Conservation (phyloP, 2,888 invertebrate genomes). For the Meandrusa payeni region DNA sequence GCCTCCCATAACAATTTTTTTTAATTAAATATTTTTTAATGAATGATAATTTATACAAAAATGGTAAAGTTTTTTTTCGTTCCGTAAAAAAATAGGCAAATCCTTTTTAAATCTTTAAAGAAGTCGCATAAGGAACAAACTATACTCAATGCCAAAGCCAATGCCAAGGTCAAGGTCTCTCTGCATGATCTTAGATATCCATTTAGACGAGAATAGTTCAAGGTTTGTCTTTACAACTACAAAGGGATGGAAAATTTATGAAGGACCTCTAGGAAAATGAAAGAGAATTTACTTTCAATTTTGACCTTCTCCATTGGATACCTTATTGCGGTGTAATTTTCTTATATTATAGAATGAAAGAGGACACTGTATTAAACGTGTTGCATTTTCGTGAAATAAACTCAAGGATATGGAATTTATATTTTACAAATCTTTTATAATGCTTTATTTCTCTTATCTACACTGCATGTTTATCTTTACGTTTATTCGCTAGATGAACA, state of each 20-base stretch:
- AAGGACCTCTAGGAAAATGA: slow-evolving; percentile 30
- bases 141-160: slow-evolving; percentile 49
- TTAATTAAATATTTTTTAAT: no score
- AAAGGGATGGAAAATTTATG: slow-evolving; percentile 41
- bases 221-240: slow-evolving; percentile 47
- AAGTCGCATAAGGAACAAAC: slow-evolving; percentile 33
- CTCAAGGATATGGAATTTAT: no score
- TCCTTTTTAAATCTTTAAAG: background rate
- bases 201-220: slow-evolving; percentile 51
- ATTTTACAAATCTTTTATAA: no score
- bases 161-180: slow-evolving; percentile 36
- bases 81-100: no score
- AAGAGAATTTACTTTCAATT: slow-evolving; percentile 25
- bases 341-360: slow-evolving; percentile 3
- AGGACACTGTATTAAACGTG: background rate
- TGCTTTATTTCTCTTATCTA: no score
- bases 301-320: slow-evolving; percentile 12
- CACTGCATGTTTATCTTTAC: no score
- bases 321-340: slow-evolving; percentile 16
- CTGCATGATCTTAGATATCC: slow-evolving; percentile 50
- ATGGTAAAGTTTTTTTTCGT: no score
- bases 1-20: no score
- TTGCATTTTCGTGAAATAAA: background rate
- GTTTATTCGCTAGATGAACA: no score
- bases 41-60: no score